Conservation (phyloP, 2,888 invertebrate genomes). For the Eupithecia insigniata region DNA sequence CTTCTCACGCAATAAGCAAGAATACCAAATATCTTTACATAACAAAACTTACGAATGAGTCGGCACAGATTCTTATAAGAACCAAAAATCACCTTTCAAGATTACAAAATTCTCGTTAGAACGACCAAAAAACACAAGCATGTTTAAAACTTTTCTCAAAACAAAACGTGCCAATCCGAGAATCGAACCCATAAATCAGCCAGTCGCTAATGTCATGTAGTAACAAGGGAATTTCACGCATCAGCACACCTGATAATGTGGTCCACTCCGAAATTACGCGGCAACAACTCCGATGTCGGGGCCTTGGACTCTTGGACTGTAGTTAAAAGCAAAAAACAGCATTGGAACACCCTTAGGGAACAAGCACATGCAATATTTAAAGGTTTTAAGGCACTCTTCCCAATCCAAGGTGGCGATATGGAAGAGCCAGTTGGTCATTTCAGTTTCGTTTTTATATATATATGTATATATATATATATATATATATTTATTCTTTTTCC, state of each 20-base stretch:
- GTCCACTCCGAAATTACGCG: constrained; percentile 53
- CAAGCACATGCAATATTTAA: too few relatives aligned
- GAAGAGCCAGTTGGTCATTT: too few relatives aligned
- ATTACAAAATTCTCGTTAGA: constrained; percentile 13
- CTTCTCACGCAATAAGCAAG: too few relatives aligned
- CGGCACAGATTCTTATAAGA: background rate
- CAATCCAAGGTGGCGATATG: too few relatives aligned
- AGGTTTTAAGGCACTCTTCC: too few relatives aligned
- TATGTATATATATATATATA: too few relatives aligned
- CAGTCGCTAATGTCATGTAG: constrained; percentile 63
- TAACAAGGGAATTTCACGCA: constrained; percentile 73
- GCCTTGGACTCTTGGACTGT: background rate
- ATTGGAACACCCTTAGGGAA: background rate
- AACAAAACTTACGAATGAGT: background rate
- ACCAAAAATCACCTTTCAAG: background rate
- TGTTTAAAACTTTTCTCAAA: constrained; percentile 25
- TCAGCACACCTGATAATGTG: constrained; percentile 62
- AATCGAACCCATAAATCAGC: constrained; percentile 63
- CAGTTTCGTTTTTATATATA: too few relatives aligned
- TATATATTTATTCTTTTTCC: too few relatives aligned
- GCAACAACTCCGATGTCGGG: constrained; percentile 35
- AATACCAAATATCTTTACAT: too few relatives aligned
- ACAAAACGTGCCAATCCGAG: constrained; percentile 26
- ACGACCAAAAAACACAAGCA: constrained; percentile 6
- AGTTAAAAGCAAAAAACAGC: background rate